A percentile compares a stretch with the other conserved stretches of the same genome.
Conservation (phyloP, 2,888 invertebrate genomes). For the Apodemia zela region DNA sequence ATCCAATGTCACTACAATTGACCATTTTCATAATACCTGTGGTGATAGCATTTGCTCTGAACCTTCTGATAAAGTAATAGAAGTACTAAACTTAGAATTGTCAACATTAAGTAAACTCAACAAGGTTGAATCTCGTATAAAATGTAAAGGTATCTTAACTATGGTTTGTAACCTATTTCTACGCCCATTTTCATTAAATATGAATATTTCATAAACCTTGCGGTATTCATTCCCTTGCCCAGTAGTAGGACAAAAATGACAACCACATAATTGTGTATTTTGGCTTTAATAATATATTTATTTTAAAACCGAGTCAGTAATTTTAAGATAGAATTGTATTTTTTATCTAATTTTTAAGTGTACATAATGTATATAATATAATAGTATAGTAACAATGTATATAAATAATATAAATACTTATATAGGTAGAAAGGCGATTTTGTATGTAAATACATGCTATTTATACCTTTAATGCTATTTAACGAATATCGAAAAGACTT, state of each 20-base stretch:
- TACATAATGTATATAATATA: constrained; percentile 38
- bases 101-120: too few species aligned
- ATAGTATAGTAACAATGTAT: constrained; percentile 20
- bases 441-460: constrained; percentile 11
- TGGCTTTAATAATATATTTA: constrained; percentile 67
- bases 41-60: too few species aligned
- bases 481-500: background rate
- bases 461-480: background rate
- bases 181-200: constrained; percentile 12
- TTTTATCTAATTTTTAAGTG: constrained; percentile 38
- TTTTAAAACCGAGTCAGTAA: constrained; percentile 71
- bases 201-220: constrained; percentile 10
- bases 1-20: too few species aligned
- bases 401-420: constrained; percentile 13
- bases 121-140: too few species aligned
- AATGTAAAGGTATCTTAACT: too few species aligned
- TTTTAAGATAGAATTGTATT: constrained; percentile 57
- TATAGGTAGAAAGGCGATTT: constrained; percentile 19
- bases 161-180: background rate
- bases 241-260: constrained; percentile 47
- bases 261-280: constrained; percentile 44
- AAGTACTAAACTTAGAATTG: too few species aligned
- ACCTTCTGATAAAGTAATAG: too few species aligned
- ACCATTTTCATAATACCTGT: too few species aligned
- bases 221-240: constrained; percentile 44